phyloP scores from a whole-genome alignment of 2,888 invertebrate genomes.

The Cephus nigrinus region DNA sequence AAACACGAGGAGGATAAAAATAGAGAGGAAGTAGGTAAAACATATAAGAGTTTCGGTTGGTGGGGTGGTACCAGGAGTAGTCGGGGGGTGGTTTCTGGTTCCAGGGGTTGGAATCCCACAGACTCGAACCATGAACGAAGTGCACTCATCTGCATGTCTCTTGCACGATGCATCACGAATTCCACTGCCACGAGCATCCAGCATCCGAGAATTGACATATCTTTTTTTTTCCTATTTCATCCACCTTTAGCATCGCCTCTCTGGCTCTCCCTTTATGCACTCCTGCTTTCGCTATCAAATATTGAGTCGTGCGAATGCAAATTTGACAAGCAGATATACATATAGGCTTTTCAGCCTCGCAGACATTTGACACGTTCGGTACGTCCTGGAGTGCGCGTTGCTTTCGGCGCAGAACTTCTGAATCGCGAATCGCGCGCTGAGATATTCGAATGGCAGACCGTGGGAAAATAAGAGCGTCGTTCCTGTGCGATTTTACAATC shows the following conservation, averaged over 20 bases:
- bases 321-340: not conserved
- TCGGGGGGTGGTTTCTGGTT: not conserved
- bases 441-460: not conserved
- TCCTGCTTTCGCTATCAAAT: not conserved
- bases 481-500: not conserved
- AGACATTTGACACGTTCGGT: not conserved
- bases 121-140: not conserved
- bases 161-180: not conserved
- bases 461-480: not conserved
- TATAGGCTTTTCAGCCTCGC: not conserved
- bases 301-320: not conserved
- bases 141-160: not conserved
- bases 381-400: not conserved
- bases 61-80: not conserved
- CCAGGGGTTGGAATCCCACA: not conserved
- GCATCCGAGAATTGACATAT: not conserved
- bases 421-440: not conserved
- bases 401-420: not conserved
- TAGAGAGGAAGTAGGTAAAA: not conserved
- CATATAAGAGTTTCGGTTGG: not conserved
- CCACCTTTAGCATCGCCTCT: not conserved
- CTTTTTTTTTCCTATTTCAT: not conserved
- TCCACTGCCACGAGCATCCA: not conserved
- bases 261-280: not conserved
- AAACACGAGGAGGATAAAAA: not conserved